Conservation (phyloP, 2,113 vertebrate genomes). For the Columba livia region DNA sequence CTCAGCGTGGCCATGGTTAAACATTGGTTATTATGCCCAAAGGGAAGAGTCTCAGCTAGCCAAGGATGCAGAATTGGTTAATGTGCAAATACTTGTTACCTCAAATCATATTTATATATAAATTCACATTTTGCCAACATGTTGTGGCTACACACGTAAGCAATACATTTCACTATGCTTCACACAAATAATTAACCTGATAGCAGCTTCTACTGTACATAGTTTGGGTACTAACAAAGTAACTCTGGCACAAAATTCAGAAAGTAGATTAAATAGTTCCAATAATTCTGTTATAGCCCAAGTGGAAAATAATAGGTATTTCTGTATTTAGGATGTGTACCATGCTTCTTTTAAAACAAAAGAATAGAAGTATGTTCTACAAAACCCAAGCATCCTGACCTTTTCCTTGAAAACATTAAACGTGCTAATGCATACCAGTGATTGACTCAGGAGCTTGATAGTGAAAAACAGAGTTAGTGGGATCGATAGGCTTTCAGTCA, state of each 20-base stretch:
- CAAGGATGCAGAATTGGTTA: neutral
- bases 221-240: neutral
- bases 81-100: neutral
- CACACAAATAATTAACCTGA: neutral
- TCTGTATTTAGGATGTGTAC: neutral
- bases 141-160: neutral
- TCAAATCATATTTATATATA: neutral
- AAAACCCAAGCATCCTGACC: neutral
- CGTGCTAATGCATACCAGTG: neutral
- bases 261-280: neutral
- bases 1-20: neutral
- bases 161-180: neutral
- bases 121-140: neutral
- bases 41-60: neutral
- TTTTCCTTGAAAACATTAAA: neutral
- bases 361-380: neutral
- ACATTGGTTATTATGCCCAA: fast-evolving
- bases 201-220: neutral
- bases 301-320: neutral
- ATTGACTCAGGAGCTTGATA: neutral
- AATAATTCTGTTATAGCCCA: neutral
- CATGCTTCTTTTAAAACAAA: neutral
- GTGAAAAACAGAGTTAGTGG: neutral
- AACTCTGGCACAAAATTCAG: neutral
- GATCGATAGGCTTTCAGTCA: neutral